Base-by-base conservation (phyloP, 2,797 vertebrate genomes). In the Kryptopterus vitreolus region DNA sequence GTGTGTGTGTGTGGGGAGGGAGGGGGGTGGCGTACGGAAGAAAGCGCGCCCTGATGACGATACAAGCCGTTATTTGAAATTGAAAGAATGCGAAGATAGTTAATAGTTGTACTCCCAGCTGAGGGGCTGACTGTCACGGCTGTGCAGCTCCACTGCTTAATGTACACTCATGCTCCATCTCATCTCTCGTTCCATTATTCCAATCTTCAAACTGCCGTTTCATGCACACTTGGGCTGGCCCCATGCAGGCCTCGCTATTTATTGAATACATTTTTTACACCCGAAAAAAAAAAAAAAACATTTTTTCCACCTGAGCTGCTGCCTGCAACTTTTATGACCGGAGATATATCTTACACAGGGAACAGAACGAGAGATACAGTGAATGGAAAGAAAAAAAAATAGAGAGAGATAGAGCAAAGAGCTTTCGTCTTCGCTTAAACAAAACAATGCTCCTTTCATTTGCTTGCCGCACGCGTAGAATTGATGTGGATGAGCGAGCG, bases 181-280 rank as follows among this genome's bases (percentile, higher is more conserved):
- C 95, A 94, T 95, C 94, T 83, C 92, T 91, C 91, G 95, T 94
- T 95, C 96, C 95, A 98, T 98, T 97, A 96, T 95, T 96, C 92
- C 93, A 91, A 92, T 95, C 93, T 94, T 93, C 96, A 96, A 95
- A 96, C 95, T 95, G 95, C 93, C 94, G 95, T 96, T 95, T 96
- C 96, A 96, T 95, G 95, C 95, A 95, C 95, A 95, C 95, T 95
- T 95, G 93, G 90, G 85, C 86, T 89, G 95, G 93, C 96, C 95
- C 94, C 98, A 97, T 97, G 96, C 96, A 97, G 96, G 94, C 96
- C 94, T 93, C 94, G 95, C 96, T 98, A 98, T 98, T 98, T 98
- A 98, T 98, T 98, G 96, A 99, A 98, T 98, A 97, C 96, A 97
- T 98, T 96, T 93, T 98, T 96, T 96, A 95, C 95, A 95, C 96